Percentiles rank a stretch among this genome's conserved stretches.
Conservation (phyloP, 2,888 invertebrate species). For the Malacosoma neustria region DNA sequence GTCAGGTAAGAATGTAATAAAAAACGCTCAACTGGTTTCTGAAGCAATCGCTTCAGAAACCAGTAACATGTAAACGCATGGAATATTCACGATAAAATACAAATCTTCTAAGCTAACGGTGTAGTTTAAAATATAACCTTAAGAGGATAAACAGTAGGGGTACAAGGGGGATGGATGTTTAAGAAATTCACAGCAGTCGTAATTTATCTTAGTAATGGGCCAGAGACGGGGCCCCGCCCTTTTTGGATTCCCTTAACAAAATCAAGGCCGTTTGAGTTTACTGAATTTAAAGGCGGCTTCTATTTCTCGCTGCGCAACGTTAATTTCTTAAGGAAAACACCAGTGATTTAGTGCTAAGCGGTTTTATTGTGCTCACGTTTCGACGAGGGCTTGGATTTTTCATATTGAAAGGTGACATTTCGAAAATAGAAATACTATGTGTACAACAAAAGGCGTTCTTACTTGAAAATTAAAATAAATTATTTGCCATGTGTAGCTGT, state of each 20-base stretch:
- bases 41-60: too few species aligned
- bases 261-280: constrained; percentile 17
- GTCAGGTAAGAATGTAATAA: too few species aligned
- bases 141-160: constrained; percentile 36
- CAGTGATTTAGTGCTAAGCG: constrained; percentile 47
- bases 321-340: constrained; percentile 45
- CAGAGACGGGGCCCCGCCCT: constrained; percentile 47
- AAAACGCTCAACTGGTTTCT: too few species aligned
- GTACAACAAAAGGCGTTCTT: too few species aligned
- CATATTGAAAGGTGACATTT: not conserved
- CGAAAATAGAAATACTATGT: too few species aligned
- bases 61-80: too few species aligned
- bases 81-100: too few species aligned
- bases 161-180: constrained; percentile 5
- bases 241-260: constrained; percentile 52
- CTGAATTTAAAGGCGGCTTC: constrained; percentile 1
- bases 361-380: constrained; percentile 14
- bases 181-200: constrained; percentile 34
- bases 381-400: not conserved
- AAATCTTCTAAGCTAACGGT: too few species aligned
- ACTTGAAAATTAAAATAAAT: too few species aligned
- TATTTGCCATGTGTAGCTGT: too few species aligned
- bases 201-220: constrained; percentile 65
- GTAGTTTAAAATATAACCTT: constrained; percentile 23
- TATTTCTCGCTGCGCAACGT: constrained; percentile 23